Evolutionary conservation across 1,140 invertebrate species (phyloP).

Genomic region (Aporrectodea caliginosa): DNA sequence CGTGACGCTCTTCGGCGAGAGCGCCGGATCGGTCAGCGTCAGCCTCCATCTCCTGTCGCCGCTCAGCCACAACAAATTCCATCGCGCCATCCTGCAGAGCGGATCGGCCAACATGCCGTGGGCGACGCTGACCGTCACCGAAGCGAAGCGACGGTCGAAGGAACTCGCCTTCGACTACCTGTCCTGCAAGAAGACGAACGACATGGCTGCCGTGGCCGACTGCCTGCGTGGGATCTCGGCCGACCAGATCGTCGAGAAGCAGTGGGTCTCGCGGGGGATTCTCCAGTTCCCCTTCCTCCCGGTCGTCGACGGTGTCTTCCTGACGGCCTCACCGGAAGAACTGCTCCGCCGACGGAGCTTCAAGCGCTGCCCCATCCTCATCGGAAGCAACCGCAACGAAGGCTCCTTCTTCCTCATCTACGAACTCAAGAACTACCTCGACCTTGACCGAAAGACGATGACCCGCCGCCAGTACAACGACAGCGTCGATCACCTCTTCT

Average conservation of each 20-base stretch:
- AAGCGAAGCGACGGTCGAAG: slow-evolving; percentile 28
- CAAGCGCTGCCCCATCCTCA: slow-evolving; percentile 86
- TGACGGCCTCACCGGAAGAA: slow-evolving; percentile 74
- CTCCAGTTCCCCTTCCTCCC: too few relatives aligned
- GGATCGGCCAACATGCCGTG: slow-evolving; percentile 46
- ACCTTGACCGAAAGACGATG: slow-evolving; percentile 51
- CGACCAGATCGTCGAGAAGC: slow-evolving; percentile 73
- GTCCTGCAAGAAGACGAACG: slow-evolving; percentile 33
- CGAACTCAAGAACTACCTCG: slow-evolving; percentile 57
- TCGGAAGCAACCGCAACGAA: slow-evolving; percentile 91
- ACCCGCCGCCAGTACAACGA: slow-evolving; percentile 69
- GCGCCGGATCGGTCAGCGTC: too few relatives aligned
- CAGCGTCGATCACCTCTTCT: slow-evolving; percentile 33
- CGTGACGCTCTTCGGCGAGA: slow-evolving; percentile 47
- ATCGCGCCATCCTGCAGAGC: slow-evolving; percentile 48
- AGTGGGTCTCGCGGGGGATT: slow-evolving; percentile 74
- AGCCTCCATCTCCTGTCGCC: too few relatives aligned
- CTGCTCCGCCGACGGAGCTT: slow-evolving; percentile 77
- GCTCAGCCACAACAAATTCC: slow-evolving; percentile 45
- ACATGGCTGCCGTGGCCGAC: slow-evolving; percentile 69
- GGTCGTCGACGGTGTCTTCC: slow-evolving; percentile 81
- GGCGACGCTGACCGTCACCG: slow-evolving; percentile 38
- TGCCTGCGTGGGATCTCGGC: slow-evolving; percentile 70
- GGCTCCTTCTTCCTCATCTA: slow-evolving; percentile 87
- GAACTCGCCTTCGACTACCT: slow-evolving; percentile 56